Conservation (phyloP, 2,888 invertebrate species). For the Trichogramma dendrolimi region DNA sequence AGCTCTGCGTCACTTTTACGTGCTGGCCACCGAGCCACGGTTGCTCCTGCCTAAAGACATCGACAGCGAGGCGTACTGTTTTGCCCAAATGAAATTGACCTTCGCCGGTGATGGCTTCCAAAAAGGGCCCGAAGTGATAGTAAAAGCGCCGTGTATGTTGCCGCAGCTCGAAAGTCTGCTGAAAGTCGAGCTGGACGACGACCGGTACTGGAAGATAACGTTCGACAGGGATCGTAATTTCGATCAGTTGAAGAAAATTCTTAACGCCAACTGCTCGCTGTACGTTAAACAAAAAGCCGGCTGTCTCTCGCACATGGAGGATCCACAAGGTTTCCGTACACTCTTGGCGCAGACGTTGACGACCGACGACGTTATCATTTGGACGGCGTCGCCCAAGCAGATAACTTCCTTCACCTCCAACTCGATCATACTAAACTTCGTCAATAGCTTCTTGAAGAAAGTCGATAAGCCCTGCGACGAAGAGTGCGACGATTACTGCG, state of each 20-base stretch:
- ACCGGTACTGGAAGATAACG: constrained; percentile 83
- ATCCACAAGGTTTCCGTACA: constrained; percentile 75
- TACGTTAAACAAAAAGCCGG: constrained; percentile 88
- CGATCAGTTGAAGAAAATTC: constrained; percentile 68
- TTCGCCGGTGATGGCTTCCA: constrained; percentile 51
- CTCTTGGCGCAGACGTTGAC: constrained; percentile 77
- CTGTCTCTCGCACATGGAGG: constrained; percentile 79
- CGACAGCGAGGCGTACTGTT: constrained; percentile 73
- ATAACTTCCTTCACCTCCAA: constrained; percentile 75
- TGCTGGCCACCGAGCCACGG: constrained; percentile 87
- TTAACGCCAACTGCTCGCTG: constrained; percentile 67
- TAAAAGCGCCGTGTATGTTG: constrained; percentile 80
- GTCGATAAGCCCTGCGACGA: constrained; percentile 12
- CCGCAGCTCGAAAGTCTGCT: constrained; percentile 74
- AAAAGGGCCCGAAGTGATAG: constrained; percentile 56
- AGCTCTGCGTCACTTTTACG: constrained; percentile 94
- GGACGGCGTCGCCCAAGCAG: constrained; percentile 64
- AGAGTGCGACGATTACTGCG: constrained; percentile 13
- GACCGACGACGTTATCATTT: constrained; percentile 65
- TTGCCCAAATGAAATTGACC: constrained; percentile 64
- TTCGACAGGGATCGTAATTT: constrained; percentile 81
- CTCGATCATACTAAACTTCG: constrained; percentile 66
- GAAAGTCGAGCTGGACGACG: constrained; percentile 75
- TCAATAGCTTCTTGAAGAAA: constrained; percentile 61
- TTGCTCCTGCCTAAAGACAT: constrained; percentile 84